Conservation (phyloP, 2,113 vertebrate species). For the Seriola rivoliana region DNA sequence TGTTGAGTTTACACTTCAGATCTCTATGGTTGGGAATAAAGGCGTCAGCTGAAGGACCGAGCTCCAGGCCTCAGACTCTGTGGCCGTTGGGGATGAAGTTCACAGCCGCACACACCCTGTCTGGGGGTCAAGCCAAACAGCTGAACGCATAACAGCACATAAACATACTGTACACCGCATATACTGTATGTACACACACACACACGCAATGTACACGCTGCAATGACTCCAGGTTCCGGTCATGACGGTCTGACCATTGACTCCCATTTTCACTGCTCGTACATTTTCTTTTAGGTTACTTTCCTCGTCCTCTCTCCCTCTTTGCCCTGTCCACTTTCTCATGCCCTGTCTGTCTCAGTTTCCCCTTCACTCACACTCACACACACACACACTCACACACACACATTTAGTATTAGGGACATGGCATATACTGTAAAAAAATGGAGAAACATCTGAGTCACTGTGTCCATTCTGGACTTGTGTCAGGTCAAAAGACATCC, state of each 20-base stretch:
- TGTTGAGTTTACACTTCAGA: not conserved
- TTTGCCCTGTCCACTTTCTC: constrained; percentile 7
- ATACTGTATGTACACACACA: not conserved
- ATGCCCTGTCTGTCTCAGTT: not conserved
- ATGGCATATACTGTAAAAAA: constrained; percentile 14
- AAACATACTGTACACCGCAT: not conserved
- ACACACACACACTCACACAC: not conserved
- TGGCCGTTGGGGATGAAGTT: not conserved
- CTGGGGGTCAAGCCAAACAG: not conserved
- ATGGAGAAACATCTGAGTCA: constrained; percentile 18
- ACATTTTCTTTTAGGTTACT: constrained; percentile 10
- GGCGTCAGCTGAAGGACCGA: not conserved
- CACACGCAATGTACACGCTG: not conserved
- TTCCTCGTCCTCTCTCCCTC: constrained; percentile 10
- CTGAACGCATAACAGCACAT: not conserved
- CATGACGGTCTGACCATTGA: constrained; percentile 3
- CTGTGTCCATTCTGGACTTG: constrained; percentile 31
- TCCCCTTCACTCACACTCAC: not conserved
- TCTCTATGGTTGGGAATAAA: not conserved
- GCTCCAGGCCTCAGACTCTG: not conserved
- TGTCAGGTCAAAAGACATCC: constrained; percentile 49
- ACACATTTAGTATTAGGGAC: not conserved
- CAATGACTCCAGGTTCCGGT: not conserved
- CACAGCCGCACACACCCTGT: not conserved
- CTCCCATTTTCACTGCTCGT: constrained; percentile 3